Evolutionary conservation across 37 sponge, comb jelly and placozoan species (phyloP), one percentile per base, ranked within the genome.

Genomic region (Agelas oroides): DNA sequence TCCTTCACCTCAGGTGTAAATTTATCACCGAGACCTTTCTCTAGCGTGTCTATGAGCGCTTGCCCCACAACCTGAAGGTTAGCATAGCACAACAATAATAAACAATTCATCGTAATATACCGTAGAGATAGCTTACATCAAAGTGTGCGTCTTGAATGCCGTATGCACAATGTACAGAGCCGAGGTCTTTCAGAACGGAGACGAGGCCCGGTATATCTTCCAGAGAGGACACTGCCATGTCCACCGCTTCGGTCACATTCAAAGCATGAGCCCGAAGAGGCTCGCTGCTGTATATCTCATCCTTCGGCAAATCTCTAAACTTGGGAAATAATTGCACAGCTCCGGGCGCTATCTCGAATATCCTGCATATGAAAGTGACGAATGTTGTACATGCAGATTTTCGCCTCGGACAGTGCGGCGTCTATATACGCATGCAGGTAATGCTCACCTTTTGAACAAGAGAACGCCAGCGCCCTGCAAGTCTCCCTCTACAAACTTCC

Each of bases 51-150:
- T 0, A 92, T 20, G 58, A 92, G 55, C 6, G 93, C 78, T 40
- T 84, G 66, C 0, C 93, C 93, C 6, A 92, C 93, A 39, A 84
- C 19, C 92, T 92, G 56, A 0, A 88, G 32, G 46, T n/a, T n/a
- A n/a, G n/a, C n/a, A n/a, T 32, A 46, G 46, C 46, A 46, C 3
- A 46, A 46, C 46, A 3, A 12, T 46, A 46, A 12, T 46, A 12
- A 46, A 46, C n/a, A n/a, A n/a, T n/a, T n/a, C n/a, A n/a, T n/a
- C n/a, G n/a, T n/a, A n/a, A n/a, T n/a, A n/a, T n/a, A n/a, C n/a
- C n/a, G n/a, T n/a, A n/a, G n/a, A n/a, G n/a, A n/a, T n/a, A 18
- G 73, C 92, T 84, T 74, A 92, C 91, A 25, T 84, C 86, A 46
- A 84, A 92, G 53, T 92, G 90, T 33, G 66, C 75, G 33, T 89